phyloP scores from a whole-genome alignment of 2,797 vertebrate species.

The Anableps anableps region DNA sequence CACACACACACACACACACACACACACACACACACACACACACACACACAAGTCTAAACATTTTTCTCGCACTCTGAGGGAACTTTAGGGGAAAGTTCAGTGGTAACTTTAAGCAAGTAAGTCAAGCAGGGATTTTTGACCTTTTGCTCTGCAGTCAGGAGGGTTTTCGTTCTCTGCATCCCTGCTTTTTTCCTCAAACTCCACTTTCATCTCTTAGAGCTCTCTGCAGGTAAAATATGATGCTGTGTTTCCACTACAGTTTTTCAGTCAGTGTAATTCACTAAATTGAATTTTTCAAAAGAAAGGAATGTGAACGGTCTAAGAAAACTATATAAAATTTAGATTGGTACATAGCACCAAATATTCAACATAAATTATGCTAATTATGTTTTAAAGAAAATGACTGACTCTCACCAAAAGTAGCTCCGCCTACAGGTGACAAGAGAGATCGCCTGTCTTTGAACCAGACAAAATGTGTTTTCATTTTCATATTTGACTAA shows the following conservation, averaged over 20 bases:
- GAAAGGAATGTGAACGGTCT: neutral
- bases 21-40: slow-evolving; percentile 33
- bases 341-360: neutral
- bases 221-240: slow-evolving; percentile 32
- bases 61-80: slow-evolving; percentile 3
- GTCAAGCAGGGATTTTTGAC: slow-evolving; percentile 6
- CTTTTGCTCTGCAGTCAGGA: slow-evolving; percentile 15
- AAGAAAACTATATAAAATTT: neutral
- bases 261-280: slow-evolving; percentile 20
- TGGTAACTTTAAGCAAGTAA: slow-evolving; percentile 24
- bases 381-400: neutral
- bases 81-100: slow-evolving; percentile 35
- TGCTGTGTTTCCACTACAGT: slow-evolving; percentile 12
- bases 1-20: slow-evolving; percentile 25
- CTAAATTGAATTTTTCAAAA: neutral
- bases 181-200: slow-evolving; percentile 18
- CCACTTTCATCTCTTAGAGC: slow-evolving; percentile 13
- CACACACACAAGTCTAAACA: slow-evolving; percentile 28
- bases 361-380: neutral
- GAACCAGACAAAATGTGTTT: neutral
- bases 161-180: slow-evolving; percentile 18
- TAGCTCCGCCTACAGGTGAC: neutral
- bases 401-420: neutral
- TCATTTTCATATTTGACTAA: neutral
- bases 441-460: neutral